These are phyloP conservation scores for Aldrovandia affinis DNA, from an alignment of 2,797 vertebrate genomes.

Conservation along the genomic window DNA sequence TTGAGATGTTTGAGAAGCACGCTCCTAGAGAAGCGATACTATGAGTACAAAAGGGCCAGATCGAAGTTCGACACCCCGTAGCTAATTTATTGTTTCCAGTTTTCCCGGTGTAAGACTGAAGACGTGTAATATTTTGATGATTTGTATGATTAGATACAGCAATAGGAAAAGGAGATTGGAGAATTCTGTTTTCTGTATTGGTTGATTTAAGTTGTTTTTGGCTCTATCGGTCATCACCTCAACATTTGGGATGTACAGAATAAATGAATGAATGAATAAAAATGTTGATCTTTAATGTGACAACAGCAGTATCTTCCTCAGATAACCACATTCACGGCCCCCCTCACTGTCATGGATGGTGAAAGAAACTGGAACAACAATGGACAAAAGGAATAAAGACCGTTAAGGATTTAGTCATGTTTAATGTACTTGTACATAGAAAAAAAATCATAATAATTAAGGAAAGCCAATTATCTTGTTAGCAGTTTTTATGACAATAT, in stretches of 20 bases:
- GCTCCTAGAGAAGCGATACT: background rate
- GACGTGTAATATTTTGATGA: background rate
- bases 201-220: slow-evolving; percentile 8
- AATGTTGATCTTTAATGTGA: slow-evolving; percentile 9
- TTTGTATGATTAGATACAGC: background rate
- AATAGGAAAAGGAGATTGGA: slow-evolving; percentile 8
- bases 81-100: slow-evolving; percentile 19
- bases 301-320: background rate
- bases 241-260: slow-evolving; percentile 20
- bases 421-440: slow-evolving; percentile 75
- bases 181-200: slow-evolving; percentile 15
- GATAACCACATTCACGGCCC: background rate
- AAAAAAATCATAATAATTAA: too few relatives aligned
- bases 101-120: slow-evolving; percentile 7
- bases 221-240: slow-evolving; percentile 12
- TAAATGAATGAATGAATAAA: slow-evolving; percentile 3
- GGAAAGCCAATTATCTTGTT: slow-evolving; percentile 71
- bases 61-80: background rate
- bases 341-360: background rate
- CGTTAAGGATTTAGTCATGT: slow-evolving; percentile 56
- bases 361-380: background rate
- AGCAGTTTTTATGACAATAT: slow-evolving; percentile 70
- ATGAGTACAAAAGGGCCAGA: slow-evolving; percentile 10
- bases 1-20: slow-evolving; percentile 5
- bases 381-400: background rate